phyloP scores from a whole-genome alignment of 2,888 invertebrate species.

The Hecatera dysodea region DNA sequence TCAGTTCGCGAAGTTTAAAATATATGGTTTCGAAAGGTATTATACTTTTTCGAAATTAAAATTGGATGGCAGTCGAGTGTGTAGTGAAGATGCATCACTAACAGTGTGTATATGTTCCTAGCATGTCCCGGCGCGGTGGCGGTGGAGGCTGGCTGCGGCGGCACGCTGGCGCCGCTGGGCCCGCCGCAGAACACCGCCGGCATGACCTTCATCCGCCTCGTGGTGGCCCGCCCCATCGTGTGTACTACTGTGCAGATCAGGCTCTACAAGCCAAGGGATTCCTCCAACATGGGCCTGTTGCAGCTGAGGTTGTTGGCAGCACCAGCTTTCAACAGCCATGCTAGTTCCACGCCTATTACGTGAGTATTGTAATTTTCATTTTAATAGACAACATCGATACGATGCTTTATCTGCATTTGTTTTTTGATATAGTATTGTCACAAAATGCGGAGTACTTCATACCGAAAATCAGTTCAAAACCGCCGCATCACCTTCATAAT shows the following conservation, averaged over 20 bases:
- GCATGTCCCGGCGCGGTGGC: slow-evolving; percentile 97
- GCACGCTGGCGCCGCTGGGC: slow-evolving; percentile 95
- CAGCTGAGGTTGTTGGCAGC: slow-evolving; percentile 96
- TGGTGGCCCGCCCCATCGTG: slow-evolving; percentile 95
- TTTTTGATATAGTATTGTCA: too few species aligned
- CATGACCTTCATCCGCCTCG: slow-evolving; percentile 96
- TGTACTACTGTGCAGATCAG: slow-evolving; percentile 95
- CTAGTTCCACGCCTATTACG: slow-evolving; percentile 73
- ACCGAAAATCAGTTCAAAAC: too few species aligned
- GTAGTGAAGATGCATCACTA: slow-evolving; percentile 30
- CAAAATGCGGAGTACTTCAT: too few species aligned
- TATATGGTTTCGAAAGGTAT: too few species aligned
- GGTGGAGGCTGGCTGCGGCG: slow-evolving; percentile 96
- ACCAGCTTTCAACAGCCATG: slow-evolving; percentile 93
- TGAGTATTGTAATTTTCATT: too few species aligned
- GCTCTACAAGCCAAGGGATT: slow-evolving; percentile 96
- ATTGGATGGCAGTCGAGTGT: neutral
- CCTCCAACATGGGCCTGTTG: slow-evolving; percentile 96
- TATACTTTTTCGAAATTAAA: neutral
- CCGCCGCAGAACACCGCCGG: slow-evolving; percentile 97
- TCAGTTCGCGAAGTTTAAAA: too few species aligned
- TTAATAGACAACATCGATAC: too few species aligned
- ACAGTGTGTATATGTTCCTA: slow-evolving; percentile 70
- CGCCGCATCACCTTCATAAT: too few species aligned
- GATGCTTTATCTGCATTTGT: too few species aligned